Percentiles rank a stretch among this genome's conserved stretches.
These are phyloP conservation scores for Drosophila subobscura DNA, from an alignment of 1,140 invertebrate genomes.

Conservation along the genomic window DNA sequence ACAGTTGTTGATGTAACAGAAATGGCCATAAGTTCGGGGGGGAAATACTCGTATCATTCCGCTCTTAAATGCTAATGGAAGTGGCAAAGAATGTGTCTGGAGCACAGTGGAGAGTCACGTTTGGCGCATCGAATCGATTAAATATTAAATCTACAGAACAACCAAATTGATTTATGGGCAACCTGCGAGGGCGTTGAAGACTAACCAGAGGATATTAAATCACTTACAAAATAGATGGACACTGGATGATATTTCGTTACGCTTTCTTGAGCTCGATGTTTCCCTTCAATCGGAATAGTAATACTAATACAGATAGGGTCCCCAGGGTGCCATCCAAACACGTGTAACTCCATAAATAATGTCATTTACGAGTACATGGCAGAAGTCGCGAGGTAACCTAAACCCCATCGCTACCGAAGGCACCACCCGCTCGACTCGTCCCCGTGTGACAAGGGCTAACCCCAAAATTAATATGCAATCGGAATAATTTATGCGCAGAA, in stretches of 20 bases:
- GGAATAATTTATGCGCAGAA: slow-evolving; percentile 73
- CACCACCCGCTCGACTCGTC: slow-evolving; percentile 11
- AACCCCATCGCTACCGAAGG: slow-evolving; percentile 50
- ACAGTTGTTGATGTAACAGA: slow-evolving; percentile 65
- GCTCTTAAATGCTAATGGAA: slow-evolving; percentile 50
- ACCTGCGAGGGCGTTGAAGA: slow-evolving; percentile 46
- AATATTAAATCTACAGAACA: slow-evolving; percentile 21
- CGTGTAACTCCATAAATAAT: slow-evolving; percentile 74
- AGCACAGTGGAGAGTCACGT: slow-evolving; percentile 15
- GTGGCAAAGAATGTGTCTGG: slow-evolving; percentile 5
- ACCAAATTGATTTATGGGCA: slow-evolving; percentile 59
- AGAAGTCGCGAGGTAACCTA: slow-evolving; percentile 11
- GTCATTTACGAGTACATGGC: slow-evolving; percentile 23
- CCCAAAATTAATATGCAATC: slow-evolving; percentile 68
- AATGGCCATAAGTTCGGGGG: slow-evolving; percentile 15
- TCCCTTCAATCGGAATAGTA: slow-evolving; percentile 1
- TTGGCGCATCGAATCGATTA: slow-evolving; percentile 63
- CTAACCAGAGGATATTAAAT: slow-evolving; percentile 27
- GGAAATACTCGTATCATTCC: slow-evolving; percentile 34
- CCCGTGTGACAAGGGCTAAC: slow-evolving; percentile 5
- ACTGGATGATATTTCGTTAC: slow-evolving; percentile 5
- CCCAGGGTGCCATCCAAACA: slow-evolving; percentile 73
- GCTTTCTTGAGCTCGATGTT: slow-evolving; percentile 26
- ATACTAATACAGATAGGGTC: slow-evolving; percentile 38
- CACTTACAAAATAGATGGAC: slow-evolving; percentile 15